phyloP scores from a whole-genome alignment of 2,797 vertebrate species.

The Limosa lapponica region DNA sequence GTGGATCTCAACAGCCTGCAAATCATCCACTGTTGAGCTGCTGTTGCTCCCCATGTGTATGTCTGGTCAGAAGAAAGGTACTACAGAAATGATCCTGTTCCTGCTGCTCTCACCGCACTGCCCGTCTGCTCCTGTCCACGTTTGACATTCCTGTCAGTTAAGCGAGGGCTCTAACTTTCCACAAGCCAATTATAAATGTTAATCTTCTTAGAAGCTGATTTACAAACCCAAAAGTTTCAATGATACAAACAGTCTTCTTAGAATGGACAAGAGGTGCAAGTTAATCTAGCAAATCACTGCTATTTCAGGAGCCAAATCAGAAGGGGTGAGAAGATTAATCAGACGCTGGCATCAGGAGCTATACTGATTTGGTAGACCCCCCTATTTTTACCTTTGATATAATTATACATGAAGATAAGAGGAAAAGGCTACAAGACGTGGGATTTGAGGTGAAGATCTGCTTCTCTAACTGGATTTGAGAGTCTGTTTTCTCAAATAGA shows the following conservation, averaged over 20 bases:
- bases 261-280: slow-evolving; percentile 11
- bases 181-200: slow-evolving; percentile 7
- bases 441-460: background rate
- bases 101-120: background rate
- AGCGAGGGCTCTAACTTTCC: background rate
- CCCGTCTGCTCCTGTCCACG: background rate
- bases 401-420: background rate
- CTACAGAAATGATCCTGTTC: background rate
- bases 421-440: background rate
- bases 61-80: background rate
- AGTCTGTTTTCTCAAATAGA: background rate
- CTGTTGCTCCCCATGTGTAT: slow-evolving; percentile 83
- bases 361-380: background rate
- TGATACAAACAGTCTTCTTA: slow-evolving; percentile 1
- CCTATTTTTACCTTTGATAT: background rate
- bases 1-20: slow-evolving; percentile 92
- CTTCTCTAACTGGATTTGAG: background rate
- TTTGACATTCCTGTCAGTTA: background rate
- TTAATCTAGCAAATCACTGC: slow-evolving; percentile 33
- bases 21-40: slow-evolving; percentile 87
- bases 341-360: background rate
- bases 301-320: slow-evolving; percentile 40
- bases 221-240: slow-evolving; percentile 14
- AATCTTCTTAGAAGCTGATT: slow-evolving; percentile 41
- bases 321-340: slow-evolving; percentile 21